Percentiles rank a stretch among this genome's conserved stretches.
These are phyloP conservation scores for Dryobotodes eremita DNA, from an alignment of 2,888 invertebrate genomes.

Conservation along the genomic window DNA sequence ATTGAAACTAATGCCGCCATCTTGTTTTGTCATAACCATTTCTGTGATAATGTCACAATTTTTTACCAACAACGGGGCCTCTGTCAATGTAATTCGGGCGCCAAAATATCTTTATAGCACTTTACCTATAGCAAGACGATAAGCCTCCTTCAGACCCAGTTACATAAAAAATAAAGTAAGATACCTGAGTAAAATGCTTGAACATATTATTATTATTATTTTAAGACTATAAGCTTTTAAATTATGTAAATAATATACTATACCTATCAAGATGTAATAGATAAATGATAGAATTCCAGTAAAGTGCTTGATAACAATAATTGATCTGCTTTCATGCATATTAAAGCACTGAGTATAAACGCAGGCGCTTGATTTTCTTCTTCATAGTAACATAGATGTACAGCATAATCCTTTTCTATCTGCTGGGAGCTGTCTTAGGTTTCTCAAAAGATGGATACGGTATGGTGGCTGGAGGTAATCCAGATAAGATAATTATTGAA, in stretches of 20 bases:
- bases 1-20: neutral
- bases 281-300: too few species aligned
- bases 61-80: neutral
- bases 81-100: neutral
- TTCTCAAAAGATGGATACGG: neutral
- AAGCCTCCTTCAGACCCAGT: too few species aligned
- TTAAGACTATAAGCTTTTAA: too few species aligned
- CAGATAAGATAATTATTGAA: neutral
- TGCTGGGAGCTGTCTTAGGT: neutral
- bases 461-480: neutral
- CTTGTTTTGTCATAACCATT: neutral
- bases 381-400: too few species aligned
- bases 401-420: slow-evolving; percentile 7
- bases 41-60: neutral
- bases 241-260: too few species aligned
- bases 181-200: neutral
- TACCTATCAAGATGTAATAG: too few species aligned
- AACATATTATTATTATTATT: too few species aligned
- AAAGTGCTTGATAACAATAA: too few species aligned
- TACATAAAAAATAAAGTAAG: too few species aligned
- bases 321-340: neutral
- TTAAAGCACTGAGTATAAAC: neutral
- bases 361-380: neutral
- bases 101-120: neutral
- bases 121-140: neutral